A percentile compares a stretch with the other conserved stretches of the same genome.
Conservation (phyloP, 2,797 vertebrate genomes). For the Pseudotriccus pelzelni region DNA sequence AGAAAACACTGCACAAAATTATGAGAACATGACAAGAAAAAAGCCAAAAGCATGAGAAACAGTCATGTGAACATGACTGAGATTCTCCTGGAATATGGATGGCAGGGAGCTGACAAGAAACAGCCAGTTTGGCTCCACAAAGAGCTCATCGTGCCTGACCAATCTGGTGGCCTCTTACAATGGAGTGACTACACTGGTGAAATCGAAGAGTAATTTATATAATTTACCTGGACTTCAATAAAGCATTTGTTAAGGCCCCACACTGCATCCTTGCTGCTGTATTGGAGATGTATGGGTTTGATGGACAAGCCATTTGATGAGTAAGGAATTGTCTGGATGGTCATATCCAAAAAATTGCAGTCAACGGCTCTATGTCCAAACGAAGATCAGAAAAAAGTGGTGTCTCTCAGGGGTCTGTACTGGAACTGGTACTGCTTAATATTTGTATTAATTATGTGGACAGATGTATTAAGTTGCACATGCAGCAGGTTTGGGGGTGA, state of each 20-base stretch:
- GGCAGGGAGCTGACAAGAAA: not conserved
- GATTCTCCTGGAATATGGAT: not conserved
- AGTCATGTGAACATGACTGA: not conserved
- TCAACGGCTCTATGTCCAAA: not conserved
- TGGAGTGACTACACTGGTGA: not conserved
- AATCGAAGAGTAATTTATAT: accelerated
- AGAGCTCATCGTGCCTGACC: not conserved
- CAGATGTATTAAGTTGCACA: not conserved
- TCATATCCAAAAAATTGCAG: not conserved
- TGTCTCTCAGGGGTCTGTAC: not conserved
- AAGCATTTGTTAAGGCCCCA: not conserved
- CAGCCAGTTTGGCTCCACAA: not conserved
- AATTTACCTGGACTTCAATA: not conserved
- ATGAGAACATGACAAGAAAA: no score
- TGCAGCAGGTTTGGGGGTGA: not conserved
- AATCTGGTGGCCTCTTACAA: not conserved
- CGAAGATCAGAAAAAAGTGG: not conserved
- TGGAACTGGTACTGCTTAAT: not conserved
- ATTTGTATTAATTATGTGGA: not conserved
- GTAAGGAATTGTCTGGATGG: not conserved
- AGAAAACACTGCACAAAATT: not conserved
- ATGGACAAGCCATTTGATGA: not conserved
- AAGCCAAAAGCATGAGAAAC: not conserved
- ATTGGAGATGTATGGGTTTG: not conserved
- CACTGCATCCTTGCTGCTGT: not conserved